These are phyloP conservation scores for Oryzias javanicus DNA, from an alignment of 2,113 vertebrate species.

Conservation along the genomic window DNA sequence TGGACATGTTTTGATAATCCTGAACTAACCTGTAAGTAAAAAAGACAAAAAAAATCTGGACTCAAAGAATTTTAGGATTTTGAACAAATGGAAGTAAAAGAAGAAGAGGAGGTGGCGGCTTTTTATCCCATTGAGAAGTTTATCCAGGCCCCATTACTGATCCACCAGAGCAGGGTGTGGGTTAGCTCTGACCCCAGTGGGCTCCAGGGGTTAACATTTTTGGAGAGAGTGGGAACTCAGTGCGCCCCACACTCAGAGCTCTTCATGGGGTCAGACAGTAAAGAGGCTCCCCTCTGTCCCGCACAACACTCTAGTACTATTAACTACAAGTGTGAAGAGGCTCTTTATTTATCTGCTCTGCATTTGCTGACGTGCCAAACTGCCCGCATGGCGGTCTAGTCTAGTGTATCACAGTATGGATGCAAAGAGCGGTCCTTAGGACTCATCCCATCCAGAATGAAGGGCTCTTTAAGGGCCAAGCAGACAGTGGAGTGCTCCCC, in stretches of 20 bases:
- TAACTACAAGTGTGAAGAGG: constrained; percentile 70
- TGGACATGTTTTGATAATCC: too few relatives aligned
- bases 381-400: constrained; percentile 6
- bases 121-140: constrained; percentile 76
- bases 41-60: constrained; percentile 4
- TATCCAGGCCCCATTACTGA: constrained; percentile 74
- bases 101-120: constrained; percentile 49
- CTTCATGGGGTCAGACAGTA: constrained; percentile 59
- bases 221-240: constrained; percentile 53
- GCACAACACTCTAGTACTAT: constrained; percentile 58
- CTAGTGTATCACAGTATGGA: constrained; percentile 29
- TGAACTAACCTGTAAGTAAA: too few relatives aligned
- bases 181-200: constrained; percentile 53
- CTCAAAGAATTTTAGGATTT: neutral
- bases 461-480: constrained; percentile 56
- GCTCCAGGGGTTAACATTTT: constrained; percentile 47
- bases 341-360: constrained; percentile 59
- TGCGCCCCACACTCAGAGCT: constrained; percentile 61
- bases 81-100: neutral
- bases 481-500: constrained; percentile 44
- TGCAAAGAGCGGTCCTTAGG: constrained; percentile 44
- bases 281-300: constrained; percentile 50
- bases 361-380: constrained; percentile 36
- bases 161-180: constrained; percentile 57
- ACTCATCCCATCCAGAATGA: constrained; percentile 48